phyloP scores from a whole-genome alignment of 2,113 vertebrate species.

The Limanda limanda region DNA sequence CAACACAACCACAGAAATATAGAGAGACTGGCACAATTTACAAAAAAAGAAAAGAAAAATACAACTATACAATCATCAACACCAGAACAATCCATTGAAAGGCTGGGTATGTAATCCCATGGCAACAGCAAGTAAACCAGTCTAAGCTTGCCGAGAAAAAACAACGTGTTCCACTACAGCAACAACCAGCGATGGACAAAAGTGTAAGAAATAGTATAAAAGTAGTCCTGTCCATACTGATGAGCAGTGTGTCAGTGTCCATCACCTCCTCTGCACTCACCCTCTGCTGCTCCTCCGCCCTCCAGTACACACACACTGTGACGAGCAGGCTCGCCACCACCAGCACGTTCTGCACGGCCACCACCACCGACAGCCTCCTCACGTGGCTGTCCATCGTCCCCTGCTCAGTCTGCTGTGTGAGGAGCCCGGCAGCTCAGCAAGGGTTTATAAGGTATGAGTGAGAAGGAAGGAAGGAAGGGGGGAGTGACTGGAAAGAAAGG shows the following conservation, averaged over 20 bases:
- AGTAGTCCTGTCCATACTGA: neutral
- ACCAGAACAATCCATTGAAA: no score
- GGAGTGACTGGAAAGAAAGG: constrained; percentile 28
- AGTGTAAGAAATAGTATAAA: no score
- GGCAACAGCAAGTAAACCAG: no score
- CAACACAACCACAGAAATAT: no score
- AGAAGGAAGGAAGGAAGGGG: constrained; percentile 11
- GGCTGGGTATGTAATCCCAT: no score
- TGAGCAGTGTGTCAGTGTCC: neutral
- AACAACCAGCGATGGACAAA: no score
- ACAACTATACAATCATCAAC: no score
- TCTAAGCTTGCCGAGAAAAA: no score
- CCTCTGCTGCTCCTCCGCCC: neutral
- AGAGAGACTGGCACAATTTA: no score
- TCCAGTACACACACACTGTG: constrained; percentile 37
- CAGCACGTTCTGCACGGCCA: constrained; percentile 60
- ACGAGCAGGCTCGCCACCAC: constrained; percentile 55
- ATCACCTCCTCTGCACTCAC: constrained; percentile 10
- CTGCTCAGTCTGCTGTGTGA: neutral
- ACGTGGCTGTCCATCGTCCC: constrained; percentile 27
- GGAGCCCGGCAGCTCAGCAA: constrained; percentile 8
- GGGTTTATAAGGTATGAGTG: constrained; percentile 33
- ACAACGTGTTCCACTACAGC: no score
- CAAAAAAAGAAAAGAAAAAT: no score
- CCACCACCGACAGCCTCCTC: constrained; percentile 35